Evolutionary conservation across 1,140 invertebrate genomes (phyloP).

Genomic region (Limonius californicus): DNA sequence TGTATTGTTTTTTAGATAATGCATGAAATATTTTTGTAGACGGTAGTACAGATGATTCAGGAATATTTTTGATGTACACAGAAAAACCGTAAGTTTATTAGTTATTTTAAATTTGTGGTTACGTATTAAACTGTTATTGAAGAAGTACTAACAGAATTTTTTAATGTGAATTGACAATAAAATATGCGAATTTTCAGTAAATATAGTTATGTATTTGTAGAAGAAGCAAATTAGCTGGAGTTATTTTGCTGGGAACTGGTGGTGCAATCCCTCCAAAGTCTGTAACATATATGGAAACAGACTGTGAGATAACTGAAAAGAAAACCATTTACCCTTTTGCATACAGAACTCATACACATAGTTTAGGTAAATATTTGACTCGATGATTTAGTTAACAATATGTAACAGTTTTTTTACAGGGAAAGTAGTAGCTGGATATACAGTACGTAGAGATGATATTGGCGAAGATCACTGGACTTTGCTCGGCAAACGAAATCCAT

Average conservation of each 20-base stretch:
- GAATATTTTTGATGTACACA: conserved; percentile 76
- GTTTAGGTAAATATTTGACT: conserved; percentile 60
- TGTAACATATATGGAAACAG: conserved; percentile 82
- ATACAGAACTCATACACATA: conserved; percentile 91
- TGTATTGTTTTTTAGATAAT: too few relatives aligned
- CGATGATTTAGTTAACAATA: too few relatives aligned
- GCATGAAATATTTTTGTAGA: conserved; percentile 51
- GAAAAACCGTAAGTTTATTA: conserved; percentile 67
- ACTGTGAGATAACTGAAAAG: conserved; percentile 75
- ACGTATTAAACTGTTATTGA: too few relatives aligned
- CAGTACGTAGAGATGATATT: conserved; percentile 57
- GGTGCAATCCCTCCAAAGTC: conserved; percentile 69
- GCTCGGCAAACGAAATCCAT: conserved; percentile 87
- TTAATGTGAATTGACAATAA: too few relatives aligned
- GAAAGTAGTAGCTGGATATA: conserved; percentile 83
- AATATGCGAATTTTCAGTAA: too few relatives aligned
- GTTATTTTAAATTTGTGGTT: too few relatives aligned
- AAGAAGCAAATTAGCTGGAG: conserved; percentile 73
- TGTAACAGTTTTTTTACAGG: conserved; percentile 50
- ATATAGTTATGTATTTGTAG: conserved; percentile 33
- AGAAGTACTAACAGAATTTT: too few relatives aligned
- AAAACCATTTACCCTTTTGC: conserved; percentile 91
- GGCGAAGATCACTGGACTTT: conserved; percentile 71
- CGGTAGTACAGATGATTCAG: conserved; percentile 71
- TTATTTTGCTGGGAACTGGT: conserved; percentile 78